Conservation (phyloP, 2,888 invertebrate species). For the Mythimna albipuncta region DNA sequence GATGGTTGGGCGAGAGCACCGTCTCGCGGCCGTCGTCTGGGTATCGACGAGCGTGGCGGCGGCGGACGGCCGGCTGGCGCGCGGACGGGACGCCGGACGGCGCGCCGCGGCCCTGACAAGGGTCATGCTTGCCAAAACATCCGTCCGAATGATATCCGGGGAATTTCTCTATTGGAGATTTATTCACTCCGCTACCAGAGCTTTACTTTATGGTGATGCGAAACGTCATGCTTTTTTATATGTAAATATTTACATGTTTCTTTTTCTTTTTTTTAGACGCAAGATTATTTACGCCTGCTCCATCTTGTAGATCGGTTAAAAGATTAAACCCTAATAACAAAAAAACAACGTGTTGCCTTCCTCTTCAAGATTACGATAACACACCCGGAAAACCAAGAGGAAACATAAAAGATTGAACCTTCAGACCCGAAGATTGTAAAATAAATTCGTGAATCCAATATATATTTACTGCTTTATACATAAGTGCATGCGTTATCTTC, state of each 20-base stretch:
- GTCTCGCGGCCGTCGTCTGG: conserved; percentile 39
- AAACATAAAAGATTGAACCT: conserved; percentile 34
- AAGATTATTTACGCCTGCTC: conserved; percentile 5
- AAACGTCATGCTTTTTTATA: conserved; percentile 37
- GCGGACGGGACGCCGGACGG: conserved; percentile 9
- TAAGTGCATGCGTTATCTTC: neutral
- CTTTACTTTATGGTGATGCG: conserved; percentile 56
- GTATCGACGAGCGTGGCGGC: conserved; percentile 45
- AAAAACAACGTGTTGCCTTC: conserved; percentile 28
- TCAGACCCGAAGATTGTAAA: conserved; percentile 33
- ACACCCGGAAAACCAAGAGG: conserved; percentile 41
- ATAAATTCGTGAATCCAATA: conserved; percentile 21
- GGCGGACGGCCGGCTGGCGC: conserved; percentile 38
- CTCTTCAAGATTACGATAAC: conserved; percentile 37
- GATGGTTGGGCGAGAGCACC: conserved; percentile 40
- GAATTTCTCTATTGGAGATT: conserved; percentile 72
- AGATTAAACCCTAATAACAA: conserved; percentile 34
- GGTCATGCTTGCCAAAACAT: conserved; percentile 81
- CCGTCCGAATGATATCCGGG: conserved; percentile 74
- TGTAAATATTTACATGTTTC: conserved; percentile 35
- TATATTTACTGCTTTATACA: conserved; percentile 4
- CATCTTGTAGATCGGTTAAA: conserved; percentile 30
- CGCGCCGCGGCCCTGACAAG: conserved; percentile 70
- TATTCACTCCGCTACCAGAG: conserved; percentile 68
- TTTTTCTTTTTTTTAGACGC: conserved; percentile 1